Evolutionary conservation across 92 coral and sea anemone genomes (phyloP).

Genomic region (Metridium senile): DNA sequence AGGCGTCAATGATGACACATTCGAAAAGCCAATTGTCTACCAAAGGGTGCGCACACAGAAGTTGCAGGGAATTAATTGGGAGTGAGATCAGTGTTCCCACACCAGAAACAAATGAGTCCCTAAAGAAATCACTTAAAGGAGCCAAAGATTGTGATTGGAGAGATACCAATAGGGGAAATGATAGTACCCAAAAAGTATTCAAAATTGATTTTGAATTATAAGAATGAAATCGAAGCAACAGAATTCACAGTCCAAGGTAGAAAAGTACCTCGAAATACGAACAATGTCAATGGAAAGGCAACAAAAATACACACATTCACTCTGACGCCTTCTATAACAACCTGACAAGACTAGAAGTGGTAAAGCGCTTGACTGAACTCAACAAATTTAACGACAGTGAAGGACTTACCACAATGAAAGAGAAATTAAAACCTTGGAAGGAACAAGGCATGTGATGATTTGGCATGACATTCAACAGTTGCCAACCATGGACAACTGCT

Average conservation of each 20-base stretch:
- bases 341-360: too few relatives aligned
- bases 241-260: too few relatives aligned
- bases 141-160: constrained; percentile 27
- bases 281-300: too few relatives aligned
- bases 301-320: too few relatives aligned
- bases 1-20: constrained; percentile 18
- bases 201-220: constrained; percentile 24
- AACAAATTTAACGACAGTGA: constrained; percentile 35
- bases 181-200: too few relatives aligned
- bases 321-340: too few relatives aligned
- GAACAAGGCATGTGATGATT: constrained; percentile 41
- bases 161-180: constrained; percentile 36
- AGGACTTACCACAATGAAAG: constrained; percentile 44
- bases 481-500: too few relatives aligned
- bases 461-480: constrained; percentile 72
- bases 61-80: constrained; percentile 33
- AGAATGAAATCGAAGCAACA: constrained; percentile 18
- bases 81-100: constrained; percentile 21
- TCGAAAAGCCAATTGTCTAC: constrained; percentile 3
- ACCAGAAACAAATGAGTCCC: constrained; percentile 25
- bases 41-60: constrained; percentile 19
- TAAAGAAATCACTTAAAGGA: constrained; percentile 18
- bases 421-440: constrained; percentile 36
- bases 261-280: too few relatives aligned
- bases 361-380: constrained; percentile 5